Conservation (phyloP, 1,140 invertebrate genomes). For the Aricia agestis region DNA sequence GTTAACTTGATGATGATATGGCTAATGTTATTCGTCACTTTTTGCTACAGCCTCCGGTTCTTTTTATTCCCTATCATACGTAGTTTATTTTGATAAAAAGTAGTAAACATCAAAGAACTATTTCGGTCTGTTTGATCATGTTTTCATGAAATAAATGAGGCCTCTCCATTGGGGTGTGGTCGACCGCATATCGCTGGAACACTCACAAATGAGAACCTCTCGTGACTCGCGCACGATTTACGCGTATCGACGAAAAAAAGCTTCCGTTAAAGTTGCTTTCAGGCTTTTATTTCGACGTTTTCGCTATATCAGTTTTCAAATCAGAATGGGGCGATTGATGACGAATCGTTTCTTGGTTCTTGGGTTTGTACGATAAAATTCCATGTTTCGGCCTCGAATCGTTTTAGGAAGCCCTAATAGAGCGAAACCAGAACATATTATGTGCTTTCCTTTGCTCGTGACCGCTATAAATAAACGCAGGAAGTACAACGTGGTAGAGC, state of each 20-base stretch:
- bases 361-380: not conserved
- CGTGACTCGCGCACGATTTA: constrained; percentile 28
- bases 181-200: constrained; percentile 3
- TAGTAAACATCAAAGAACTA: not conserved
- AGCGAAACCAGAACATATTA: not conserved
- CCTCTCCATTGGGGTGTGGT: constrained; percentile 1
- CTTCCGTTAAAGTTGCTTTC: constrained; percentile 30
- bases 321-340: constrained; percentile 32
- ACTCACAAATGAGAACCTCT: constrained; percentile 32
- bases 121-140: constrained; percentile 2
- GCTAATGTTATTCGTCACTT: too few species aligned
- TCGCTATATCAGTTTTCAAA: constrained; percentile 29
- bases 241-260: constrained; percentile 29
- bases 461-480: not conserved
- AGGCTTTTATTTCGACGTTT: constrained; percentile 31
- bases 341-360: constrained; percentile 32
- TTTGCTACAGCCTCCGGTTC: too few species aligned
- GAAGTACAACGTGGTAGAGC: not conserved
- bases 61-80: not conserved
- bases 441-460: not conserved
- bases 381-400: constrained; percentile 6
- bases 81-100: not conserved
- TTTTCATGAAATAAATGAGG: constrained; percentile 10
- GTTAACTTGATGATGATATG: too few species aligned
- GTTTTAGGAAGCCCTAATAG: not conserved